A percentile compares a stretch with the other conserved stretches of the same genome.
Evolutionary conservation across 2,888 invertebrate species (phyloP).

Genomic region (Adineta ricciae): DNA sequence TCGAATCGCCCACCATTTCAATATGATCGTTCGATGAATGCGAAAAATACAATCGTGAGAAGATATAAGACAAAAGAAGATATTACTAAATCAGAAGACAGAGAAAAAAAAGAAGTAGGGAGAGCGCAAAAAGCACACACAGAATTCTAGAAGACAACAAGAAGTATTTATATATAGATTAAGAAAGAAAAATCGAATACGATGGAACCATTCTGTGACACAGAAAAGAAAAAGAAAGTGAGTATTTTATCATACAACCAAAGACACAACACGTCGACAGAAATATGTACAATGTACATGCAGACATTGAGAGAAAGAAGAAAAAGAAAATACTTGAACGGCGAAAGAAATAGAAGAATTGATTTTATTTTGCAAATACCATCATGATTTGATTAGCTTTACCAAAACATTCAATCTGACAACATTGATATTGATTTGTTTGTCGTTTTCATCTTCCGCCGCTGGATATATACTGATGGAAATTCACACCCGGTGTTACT

Average conservation of each 20-base stretch:
- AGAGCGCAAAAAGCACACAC: not conserved
- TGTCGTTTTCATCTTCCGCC: not conserved
- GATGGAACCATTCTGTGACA: not conserved
- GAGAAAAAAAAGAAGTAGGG: not conserved
- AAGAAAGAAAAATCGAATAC: not conserved
- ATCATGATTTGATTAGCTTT: not conserved
- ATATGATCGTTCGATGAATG: not conserved
- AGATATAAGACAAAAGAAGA: not conserved
- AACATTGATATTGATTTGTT: not conserved
- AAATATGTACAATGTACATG: slow-evolving; percentile 7
- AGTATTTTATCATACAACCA: not conserved
- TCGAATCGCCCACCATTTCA: not conserved
- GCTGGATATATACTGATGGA: not conserved
- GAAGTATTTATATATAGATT: not conserved
- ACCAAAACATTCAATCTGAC: not conserved
- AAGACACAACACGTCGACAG: not conserved
- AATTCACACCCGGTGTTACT: not conserved
- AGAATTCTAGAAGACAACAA: not conserved
- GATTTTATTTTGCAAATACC: not conserved
- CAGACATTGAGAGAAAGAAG: not conserved
- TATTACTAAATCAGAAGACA: not conserved
- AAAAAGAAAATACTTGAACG: not conserved
- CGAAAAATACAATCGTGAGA: not conserved
- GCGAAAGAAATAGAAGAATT: not conserved
- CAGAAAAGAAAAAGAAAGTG: not conserved